Percentiles rank a stretch among this genome's conserved stretches.
phyloP scores from a whole-genome alignment of 2,888 invertebrate species.

The Trachelus iudaicus region DNA sequence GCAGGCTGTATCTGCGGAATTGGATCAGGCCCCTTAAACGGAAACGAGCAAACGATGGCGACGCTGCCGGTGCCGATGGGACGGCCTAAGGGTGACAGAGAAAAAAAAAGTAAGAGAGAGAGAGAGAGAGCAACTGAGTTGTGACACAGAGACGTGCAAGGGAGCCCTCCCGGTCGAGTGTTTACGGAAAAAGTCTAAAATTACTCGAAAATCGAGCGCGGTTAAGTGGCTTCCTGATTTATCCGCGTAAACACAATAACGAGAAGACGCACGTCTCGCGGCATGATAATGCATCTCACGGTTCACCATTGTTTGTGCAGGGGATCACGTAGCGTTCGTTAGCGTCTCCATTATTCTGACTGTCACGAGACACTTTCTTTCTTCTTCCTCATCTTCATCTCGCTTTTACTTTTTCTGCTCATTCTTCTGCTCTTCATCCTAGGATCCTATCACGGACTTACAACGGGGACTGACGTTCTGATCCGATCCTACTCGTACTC shows the following conservation, averaged over 20 bases:
- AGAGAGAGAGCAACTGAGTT: neutral
- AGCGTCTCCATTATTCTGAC: slow-evolving; percentile 8
- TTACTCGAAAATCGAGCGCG: slow-evolving; percentile 27
- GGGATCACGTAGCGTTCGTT: slow-evolving; percentile 31
- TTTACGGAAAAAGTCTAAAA: slow-evolving; percentile 22
- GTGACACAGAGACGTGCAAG: slow-evolving; percentile 9
- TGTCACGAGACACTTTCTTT: neutral
- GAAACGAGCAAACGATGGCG: neutral
- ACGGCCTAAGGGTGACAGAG: neutral
- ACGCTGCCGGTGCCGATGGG: no score
- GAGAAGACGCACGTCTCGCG: slow-evolving; percentile 16
- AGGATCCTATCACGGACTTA: neutral
- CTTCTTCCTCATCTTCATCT: no score
- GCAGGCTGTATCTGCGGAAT: neutral
- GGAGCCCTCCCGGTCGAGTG: neutral
- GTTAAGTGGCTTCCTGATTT: slow-evolving; percentile 28
- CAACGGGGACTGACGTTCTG: neutral
- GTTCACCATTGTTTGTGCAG: slow-evolving; percentile 29
- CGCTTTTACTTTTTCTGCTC: neutral
- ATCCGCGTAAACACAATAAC: slow-evolving; percentile 15
- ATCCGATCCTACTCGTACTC: neutral
- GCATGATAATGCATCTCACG: slow-evolving; percentile 30
- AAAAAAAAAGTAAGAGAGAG: neutral
- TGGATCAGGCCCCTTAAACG: neutral
- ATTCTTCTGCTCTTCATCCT: neutral